Conservation (phyloP, 2,797 vertebrate genomes). For the Caiman crocodilus region DNA sequence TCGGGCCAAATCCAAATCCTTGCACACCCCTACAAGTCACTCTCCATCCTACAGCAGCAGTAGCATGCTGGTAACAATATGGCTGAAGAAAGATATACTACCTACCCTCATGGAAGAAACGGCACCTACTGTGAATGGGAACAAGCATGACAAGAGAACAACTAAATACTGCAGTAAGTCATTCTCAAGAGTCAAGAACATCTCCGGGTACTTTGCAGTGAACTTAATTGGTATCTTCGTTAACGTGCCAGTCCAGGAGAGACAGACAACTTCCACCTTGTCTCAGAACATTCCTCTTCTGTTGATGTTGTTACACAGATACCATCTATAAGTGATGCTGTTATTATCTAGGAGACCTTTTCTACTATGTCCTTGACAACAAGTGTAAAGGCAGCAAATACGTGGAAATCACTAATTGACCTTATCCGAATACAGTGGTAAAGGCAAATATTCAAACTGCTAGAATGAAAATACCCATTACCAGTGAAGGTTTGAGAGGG, state of each 20-base stretch:
- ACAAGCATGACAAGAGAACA: background rate
- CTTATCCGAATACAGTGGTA: background rate
- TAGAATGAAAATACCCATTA: too few relatives aligned
- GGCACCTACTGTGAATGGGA: background rate
- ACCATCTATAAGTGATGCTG: background rate
- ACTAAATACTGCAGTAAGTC: background rate
- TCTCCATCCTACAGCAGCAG: too few relatives aligned
- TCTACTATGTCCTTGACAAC: background rate
- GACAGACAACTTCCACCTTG: background rate
- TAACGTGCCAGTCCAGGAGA: background rate
- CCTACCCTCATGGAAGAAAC: background rate
- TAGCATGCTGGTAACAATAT: too few relatives aligned
- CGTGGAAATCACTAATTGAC: background rate
- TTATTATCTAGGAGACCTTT: background rate
- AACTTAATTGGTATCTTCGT: background rate
- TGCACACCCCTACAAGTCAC: too few relatives aligned
- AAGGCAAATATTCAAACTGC: background rate
- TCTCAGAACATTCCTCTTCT: background rate
- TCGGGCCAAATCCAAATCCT: too few relatives aligned
- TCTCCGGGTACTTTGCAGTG: background rate
- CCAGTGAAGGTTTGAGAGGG: too few relatives aligned
- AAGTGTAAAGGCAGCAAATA: background rate
- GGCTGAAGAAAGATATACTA: too few relatives aligned
- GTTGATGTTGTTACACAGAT: accelerated
- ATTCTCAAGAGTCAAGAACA: background rate